Evolutionary conservation across 2,888 invertebrate genomes (phyloP), one percentile per base, ranked within the genome.

Genomic region (Dioctria linearis): DNA sequence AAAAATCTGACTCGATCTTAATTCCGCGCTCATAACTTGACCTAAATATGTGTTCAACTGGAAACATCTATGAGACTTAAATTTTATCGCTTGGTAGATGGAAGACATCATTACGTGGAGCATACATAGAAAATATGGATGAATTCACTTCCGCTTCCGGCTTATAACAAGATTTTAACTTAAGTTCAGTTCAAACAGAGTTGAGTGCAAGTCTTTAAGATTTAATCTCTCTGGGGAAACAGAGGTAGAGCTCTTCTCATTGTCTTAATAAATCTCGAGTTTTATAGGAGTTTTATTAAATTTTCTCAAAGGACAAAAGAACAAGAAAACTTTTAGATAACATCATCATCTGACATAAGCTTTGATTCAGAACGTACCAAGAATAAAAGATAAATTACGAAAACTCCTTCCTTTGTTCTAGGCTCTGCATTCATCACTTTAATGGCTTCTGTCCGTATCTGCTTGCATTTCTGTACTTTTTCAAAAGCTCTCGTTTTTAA

Each of bases 231-330:
- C 42, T n/a, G 49, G 11, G 6, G 54, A 42, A 59, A 37, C 25
- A 25, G 25, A 25, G 25, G 1, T 25, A 25, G 11, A 13, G 40
- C 42, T 57, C n/a, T 57, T 5, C n/a, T 57, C 57, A 73, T 73
- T 73, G 73, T 73, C 73, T 73, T 57, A 13, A 39, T 54, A 25
- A 73, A 59, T 57, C 54, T 73, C 57, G 57, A 73, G 40, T 59
- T 57, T 51, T 57, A 4, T 42, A 11, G 5, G 13, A 51, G 39
- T 73, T 59, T 42, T 54, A 59, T 51, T 54, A 13, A 25, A 73
- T 42, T 73, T 40, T 73, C 49, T 69, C 51, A 69, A 46, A 51
- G 51, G 25, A 49, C 25, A 51, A 37, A 51, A 4, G 39, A 1
- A 25, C 25, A 2, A 25, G 25, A 25, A 25, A 51, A 51, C 49